These are phyloP conservation scores for Haliclona indistincta DNA, from an alignment of 37 sponge, comb jelly and placozoan species.

Conservation along the genomic window DNA sequence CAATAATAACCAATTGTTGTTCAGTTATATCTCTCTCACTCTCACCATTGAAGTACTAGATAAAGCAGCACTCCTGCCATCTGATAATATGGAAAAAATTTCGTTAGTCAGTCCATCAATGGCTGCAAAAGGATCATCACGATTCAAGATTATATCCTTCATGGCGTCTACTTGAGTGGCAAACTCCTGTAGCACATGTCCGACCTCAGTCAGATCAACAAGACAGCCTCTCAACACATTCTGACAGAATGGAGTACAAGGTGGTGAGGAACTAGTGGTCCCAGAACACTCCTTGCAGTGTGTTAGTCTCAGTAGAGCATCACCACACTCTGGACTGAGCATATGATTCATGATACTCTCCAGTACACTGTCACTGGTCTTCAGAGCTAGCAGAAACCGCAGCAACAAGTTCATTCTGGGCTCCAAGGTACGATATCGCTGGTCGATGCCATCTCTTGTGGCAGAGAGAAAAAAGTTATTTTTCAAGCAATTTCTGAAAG, in stretches of 20 bases:
- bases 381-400: conserved; percentile 1
- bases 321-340: not conserved
- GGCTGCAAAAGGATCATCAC: conserved; percentile 5
- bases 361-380: not conserved
- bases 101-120: not conserved
- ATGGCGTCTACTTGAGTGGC: not conserved
- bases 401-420: not conserved
- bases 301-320: not conserved
- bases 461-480: not conserved
- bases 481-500: not conserved
- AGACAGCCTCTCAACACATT: conserved; percentile 24
- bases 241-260: not conserved
- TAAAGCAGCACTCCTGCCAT: not conserved
- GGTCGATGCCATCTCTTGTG: not conserved
- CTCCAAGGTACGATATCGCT: not conserved
- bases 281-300: not conserved
- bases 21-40: no score
- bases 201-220: conserved; percentile 19
- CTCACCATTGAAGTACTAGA: no score
- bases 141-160: not conserved
- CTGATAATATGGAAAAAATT: not conserved
- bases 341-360: not conserved
- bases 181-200: not conserved
- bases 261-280: not conserved
- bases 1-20: no score